Conservation (phyloP, 2,888 invertebrate genomes). For the Drosophila paranaensis region DNA sequence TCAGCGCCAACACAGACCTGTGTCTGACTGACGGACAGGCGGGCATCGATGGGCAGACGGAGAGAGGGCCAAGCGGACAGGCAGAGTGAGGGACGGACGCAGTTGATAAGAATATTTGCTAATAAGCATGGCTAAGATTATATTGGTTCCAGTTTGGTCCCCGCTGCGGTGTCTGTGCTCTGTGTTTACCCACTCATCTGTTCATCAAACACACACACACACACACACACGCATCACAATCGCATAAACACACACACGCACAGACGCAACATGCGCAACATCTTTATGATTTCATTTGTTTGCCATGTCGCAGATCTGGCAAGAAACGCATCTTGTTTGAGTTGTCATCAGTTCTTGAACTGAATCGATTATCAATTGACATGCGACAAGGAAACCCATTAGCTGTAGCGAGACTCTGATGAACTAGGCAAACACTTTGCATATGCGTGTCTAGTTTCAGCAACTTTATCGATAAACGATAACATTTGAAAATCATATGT, state of each 20-base stretch:
- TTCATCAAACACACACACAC: slow-evolving; percentile 28
- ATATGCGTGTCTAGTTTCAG: not conserved
- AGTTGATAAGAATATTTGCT: slow-evolving; percentile 78
- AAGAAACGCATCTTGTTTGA: slow-evolving; percentile 20
- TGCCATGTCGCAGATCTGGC: slow-evolving; percentile 13
- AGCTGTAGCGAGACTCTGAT: no score
- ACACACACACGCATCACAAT: not conserved
- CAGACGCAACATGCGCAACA: slow-evolving; percentile 44
- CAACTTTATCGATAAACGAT: not conserved
- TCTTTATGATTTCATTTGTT: slow-evolving; percentile 48
- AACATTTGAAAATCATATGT: not conserved
- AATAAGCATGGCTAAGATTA: slow-evolving; percentile 70
- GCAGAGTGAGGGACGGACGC: slow-evolving; percentile 14
- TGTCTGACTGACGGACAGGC: slow-evolving; percentile 4
- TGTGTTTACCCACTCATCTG: slow-evolving; percentile 58
- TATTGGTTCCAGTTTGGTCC: slow-evolving; percentile 38
- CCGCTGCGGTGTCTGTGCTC: slow-evolving; percentile 19
- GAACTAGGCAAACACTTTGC: not conserved
- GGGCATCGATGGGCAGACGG: slow-evolving; percentile 5
- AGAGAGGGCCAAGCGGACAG: slow-evolving; percentile 5
- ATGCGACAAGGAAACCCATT: slow-evolving; percentile 8
- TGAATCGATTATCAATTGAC: slow-evolving; percentile 11
- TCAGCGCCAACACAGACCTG: slow-evolving; percentile 64
- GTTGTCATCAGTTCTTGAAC: slow-evolving; percentile 24
- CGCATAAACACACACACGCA: slow-evolving; percentile 2